Percentiles rank a stretch among this genome's conserved stretches.
phyloP scores from a whole-genome alignment of 2,113 vertebrate genomes.

The Alligator sinensis region DNA sequence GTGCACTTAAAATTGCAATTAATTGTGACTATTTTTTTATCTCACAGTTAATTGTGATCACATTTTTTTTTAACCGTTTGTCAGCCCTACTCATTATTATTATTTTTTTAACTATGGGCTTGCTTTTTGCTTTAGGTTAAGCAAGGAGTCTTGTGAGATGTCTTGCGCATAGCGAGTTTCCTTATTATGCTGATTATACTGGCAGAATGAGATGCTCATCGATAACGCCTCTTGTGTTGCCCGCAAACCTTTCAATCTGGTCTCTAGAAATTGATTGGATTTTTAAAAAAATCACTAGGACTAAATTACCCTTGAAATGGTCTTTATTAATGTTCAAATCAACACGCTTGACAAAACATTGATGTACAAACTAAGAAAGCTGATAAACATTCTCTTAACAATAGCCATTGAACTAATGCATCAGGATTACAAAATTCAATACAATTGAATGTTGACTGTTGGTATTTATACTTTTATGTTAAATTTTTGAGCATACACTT shows the following conservation, averaged over 20 bases:
- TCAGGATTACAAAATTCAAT: conserved; percentile 42
- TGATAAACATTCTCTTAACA: conserved; percentile 47
- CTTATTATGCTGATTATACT: not conserved
- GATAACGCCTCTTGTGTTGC: conserved; percentile 26
- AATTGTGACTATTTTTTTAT: no score
- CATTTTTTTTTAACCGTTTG: no score
- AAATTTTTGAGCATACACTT: conserved; percentile 2
- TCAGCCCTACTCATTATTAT: not conserved
- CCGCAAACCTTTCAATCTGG: conserved; percentile 28
- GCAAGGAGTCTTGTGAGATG: not conserved
- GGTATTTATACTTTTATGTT: conserved; percentile 19
- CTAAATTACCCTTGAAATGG: conserved; percentile 76
- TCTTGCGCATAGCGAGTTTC: not conserved
- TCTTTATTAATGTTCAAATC: conserved; percentile 76
- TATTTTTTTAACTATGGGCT: not conserved
- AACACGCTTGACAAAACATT: conserved; percentile 51
- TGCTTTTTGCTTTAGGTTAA: not conserved
- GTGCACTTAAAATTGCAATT: no score
- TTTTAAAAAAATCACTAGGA: conserved; percentile 68
- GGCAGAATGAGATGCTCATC: conserved; percentile 40
- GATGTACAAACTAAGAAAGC: conserved; percentile 41
- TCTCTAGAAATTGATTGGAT: conserved; percentile 62
- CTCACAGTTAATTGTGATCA: no score
- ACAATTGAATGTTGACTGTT: conserved; percentile 34
- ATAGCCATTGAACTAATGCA: conserved; percentile 36